Base-by-base conservation (phyloP, 2,888 invertebrate species). In the Eudasyphora cyanicolor region DNA sequence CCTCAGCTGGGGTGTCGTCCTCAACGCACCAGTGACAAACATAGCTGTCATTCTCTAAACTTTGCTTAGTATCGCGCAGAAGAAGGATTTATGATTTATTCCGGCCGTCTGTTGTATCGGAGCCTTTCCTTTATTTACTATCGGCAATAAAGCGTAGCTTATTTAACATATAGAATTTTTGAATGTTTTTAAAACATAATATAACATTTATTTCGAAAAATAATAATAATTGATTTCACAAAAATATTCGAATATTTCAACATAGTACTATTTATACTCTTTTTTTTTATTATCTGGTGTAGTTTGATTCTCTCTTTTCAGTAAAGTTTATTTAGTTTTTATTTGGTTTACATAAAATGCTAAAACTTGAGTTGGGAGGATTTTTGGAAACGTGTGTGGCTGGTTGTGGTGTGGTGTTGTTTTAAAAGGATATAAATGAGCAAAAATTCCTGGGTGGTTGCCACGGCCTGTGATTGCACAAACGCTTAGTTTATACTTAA, bases 181-280 rank as follows among this genome's bases (percentile, higher is more conserved):
- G 6, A 49, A 60, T 49, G 42, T 60, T 77, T 77, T 71, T 7
- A 49, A 32, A 77, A 77, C 70, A 77, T 60, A 77, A 71, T 71
- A 62, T 71, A 77, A 77, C 62, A 77, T 77, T 77, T 77, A 77
- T 71, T 77, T 60, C 32, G 29, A 77, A 77, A 70, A 45, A 60
- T 24, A 69, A 69, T 42, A 45, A 54, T 64, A 19, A 38, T 64
- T 19, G 35, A 21, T 38, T 64, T 64, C 38, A 64, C 27, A 64
- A 64, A 67, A 67, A 67, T 67, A 67, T 67, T 64, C 64, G 64
- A 64, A 38, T 64, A 62, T 35, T 32, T 62, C 32, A 64, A 64
- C 64, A 64, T 64, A 64, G 17, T 29, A 19, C 8, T 17, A 38
- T 21, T 64, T 64, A 64, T 64, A 21, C 14, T 38, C 64, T 64